A percentile compares a stretch with the other conserved stretches of the same genome.
These are phyloP conservation scores for Eupithecia tripunctaria DNA, from an alignment of 2,888 invertebrate genomes.

Conservation along the genomic window DNA sequence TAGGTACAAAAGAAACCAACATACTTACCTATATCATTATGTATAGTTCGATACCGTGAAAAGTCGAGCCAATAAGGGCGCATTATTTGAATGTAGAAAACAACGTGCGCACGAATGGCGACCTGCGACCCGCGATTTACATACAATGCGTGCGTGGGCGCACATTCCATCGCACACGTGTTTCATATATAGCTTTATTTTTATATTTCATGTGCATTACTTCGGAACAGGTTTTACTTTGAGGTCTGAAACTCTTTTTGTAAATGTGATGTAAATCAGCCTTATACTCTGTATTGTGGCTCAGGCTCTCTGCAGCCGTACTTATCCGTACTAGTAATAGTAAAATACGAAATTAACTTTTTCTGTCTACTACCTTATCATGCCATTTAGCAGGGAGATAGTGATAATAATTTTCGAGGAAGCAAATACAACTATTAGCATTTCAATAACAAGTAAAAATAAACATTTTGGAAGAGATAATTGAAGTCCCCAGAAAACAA, in stretches of 20 bases:
- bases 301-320: neutral
- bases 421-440: neutral
- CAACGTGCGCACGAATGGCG: slow-evolving; percentile 61
- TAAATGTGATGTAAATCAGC: neutral
- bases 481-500: neutral
- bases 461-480: neutral
- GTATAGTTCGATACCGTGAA: slow-evolving; percentile 9
- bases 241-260: slow-evolving; percentile 16
- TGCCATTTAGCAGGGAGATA: neutral
- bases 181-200: slow-evolving; percentile 44
- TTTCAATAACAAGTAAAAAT: neutral
- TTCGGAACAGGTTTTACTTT: slow-evolving; percentile 36
- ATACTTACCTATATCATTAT: neutral
- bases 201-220: slow-evolving; percentile 32
- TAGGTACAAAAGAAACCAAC: neutral
- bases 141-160: slow-evolving; percentile 82
- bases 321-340: neutral
- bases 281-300: neutral
- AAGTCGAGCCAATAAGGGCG: slow-evolving; percentile 58
- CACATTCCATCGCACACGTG: slow-evolving; percentile 61
- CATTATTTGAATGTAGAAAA: slow-evolving; percentile 38
- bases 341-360: neutral
- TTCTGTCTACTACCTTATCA: neutral
- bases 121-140: slow-evolving; percentile 83
- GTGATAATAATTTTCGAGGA: neutral